Percentiles rank a stretch among this genome's conserved stretches.
Conservation (phyloP, 2,797 vertebrate genomes). For the Perdix hodgsoniae region DNA sequence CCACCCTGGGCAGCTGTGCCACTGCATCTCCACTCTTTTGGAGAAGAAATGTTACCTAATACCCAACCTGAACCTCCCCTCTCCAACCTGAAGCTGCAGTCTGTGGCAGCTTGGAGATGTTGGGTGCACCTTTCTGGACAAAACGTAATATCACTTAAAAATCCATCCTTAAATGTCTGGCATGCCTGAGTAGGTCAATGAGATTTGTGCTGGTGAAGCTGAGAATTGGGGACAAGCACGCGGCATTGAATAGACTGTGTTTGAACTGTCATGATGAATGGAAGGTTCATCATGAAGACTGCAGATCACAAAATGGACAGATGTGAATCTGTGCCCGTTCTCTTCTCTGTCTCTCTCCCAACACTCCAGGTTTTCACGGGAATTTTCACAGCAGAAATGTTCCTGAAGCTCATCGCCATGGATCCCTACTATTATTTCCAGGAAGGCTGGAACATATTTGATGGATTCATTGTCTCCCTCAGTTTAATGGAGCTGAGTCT, state of each 20-base stretch:
- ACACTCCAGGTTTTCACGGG: conserved; percentile 93
- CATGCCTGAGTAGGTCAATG: neutral
- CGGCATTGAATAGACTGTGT: fast-evolving
- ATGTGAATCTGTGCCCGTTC: neutral
- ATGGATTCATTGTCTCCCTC: conserved; percentile 97
- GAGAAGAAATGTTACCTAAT: no score
- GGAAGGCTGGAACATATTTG: conserved; percentile 99
- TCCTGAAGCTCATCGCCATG: conserved; percentile 97
- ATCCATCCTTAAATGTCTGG: neutral
- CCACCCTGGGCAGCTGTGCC: no score
- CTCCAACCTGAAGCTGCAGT: neutral
- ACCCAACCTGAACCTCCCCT: no score
- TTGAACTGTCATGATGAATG: neutral
- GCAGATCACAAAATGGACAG: neutral
- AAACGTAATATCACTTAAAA: neutral
- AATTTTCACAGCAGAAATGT: conserved; percentile 99
- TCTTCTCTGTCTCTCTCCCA: neutral
- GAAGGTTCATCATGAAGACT: no score
- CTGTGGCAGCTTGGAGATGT: neutral
- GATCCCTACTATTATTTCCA: conserved; percentile 99
- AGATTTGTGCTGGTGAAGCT: neutral
- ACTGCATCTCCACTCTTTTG: no score
- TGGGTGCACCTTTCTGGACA: neutral
- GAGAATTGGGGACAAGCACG: fast-evolving
- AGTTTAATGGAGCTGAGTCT: conserved; percentile 96